Evolutionary conservation across 2,888 invertebrate species (phyloP).

Genomic region (Erebia epiphron): DNA sequence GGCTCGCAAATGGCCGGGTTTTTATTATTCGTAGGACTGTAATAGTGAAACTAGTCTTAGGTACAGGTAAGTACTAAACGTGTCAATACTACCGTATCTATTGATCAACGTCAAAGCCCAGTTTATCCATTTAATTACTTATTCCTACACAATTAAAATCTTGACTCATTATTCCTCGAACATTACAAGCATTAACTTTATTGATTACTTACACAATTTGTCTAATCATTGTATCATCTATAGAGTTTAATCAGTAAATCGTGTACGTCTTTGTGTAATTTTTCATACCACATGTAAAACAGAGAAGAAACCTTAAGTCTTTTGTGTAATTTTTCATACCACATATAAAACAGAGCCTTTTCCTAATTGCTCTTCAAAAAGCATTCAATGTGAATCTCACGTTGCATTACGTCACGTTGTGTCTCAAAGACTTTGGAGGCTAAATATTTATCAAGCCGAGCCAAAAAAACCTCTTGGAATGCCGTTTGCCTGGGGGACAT

Average conservation of each 20-base stretch:
- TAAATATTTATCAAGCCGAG: slow-evolving; percentile 55
- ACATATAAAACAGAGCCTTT: slow-evolving; percentile 26
- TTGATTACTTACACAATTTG: neutral
- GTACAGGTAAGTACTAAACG: neutral
- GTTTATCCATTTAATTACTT: slow-evolving; percentile 22
- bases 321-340: slow-evolving; percentile 27
- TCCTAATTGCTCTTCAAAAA: slow-evolving; percentile 7
- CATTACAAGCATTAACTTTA: neutral
- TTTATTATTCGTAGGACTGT: neutral
- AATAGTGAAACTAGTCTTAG: neutral
- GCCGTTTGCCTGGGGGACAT: slow-evolving; percentile 53
- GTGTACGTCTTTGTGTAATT: slow-evolving; percentile 14
- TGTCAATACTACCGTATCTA: neutral
- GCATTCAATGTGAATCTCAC: slow-evolving; percentile 49
- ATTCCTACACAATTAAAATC: slow-evolving; percentile 24
- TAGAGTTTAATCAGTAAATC: no score
- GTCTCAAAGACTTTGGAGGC: slow-evolving; percentile 50
- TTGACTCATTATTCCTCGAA: slow-evolving; percentile 2
- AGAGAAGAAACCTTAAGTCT: no score
- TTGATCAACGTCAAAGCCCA: neutral
- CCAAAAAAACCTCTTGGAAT: slow-evolving; percentile 67
- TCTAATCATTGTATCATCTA: slow-evolving; percentile 3
- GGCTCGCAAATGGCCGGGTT: no score
- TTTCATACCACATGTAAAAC: slow-evolving; percentile 31
- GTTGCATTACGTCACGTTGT: slow-evolving; percentile 58